Percentiles rank a stretch among this genome's conserved stretches.
Evolutionary conservation across 1,140 invertebrate genomes (phyloP).

Genomic region (Macrostomum lignano): DNA sequence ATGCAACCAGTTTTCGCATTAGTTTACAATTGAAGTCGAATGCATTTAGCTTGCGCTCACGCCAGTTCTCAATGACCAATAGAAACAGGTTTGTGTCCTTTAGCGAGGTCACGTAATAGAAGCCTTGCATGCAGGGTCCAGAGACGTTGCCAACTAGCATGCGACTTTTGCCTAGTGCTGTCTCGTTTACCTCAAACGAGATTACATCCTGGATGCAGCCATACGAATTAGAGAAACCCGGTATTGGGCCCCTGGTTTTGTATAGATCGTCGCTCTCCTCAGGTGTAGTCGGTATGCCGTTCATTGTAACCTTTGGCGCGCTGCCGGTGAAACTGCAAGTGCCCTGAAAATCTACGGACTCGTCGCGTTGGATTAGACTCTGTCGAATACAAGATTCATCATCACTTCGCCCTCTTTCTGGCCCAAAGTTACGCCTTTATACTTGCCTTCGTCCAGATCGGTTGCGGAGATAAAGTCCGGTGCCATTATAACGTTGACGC

Average conservation of each 20-base stretch:
- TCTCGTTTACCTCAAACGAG: background rate
- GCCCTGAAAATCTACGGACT: conserved; percentile 21
- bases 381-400: conserved; percentile 29
- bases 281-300: conserved; percentile 26
- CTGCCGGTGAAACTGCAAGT: conserved; percentile 22
- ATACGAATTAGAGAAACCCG: conserved; percentile 26
- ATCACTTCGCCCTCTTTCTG: conserved; percentile 28
- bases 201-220: conserved; percentile 30
- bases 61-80: conserved; percentile 28
- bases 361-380: conserved; percentile 19
- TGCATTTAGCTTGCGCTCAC: conserved; percentile 14
- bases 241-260: conserved; percentile 26
- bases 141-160: conserved; percentile 29
- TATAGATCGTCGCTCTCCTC: conserved; percentile 27
- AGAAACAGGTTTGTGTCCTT: conserved; percentile 28
- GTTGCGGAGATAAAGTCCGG: conserved; percentile 24
- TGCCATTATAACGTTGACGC: conserved; percentile 26
- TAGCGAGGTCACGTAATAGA: conserved; percentile 27
- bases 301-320: conserved; percentile 24
- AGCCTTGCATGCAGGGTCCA: conserved; percentile 29
- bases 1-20: conserved; percentile 26
- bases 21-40: conserved; percentile 30
- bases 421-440: conserved; percentile 23
- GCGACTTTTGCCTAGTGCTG: conserved; percentile 14
- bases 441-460: conserved; percentile 22